Base-by-base conservation (phyloP, 1,140 invertebrate species). In the Drosophila pseudoobscura region DNA sequence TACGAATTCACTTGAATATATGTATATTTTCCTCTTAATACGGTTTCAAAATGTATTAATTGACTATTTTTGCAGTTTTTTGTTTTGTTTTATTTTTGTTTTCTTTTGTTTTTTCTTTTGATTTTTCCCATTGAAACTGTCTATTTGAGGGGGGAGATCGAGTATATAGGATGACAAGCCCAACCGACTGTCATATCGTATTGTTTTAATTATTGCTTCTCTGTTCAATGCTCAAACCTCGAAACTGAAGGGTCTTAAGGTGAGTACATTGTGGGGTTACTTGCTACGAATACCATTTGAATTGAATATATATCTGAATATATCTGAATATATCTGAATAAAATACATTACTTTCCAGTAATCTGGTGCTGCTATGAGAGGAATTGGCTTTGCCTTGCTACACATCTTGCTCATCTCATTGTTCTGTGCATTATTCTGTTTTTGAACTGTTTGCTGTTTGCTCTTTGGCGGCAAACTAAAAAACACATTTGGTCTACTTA, bases 1-100 rank as follows among this genome's bases (percentile, higher is more conserved):
- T 39, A 39, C 35, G 5, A 39, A 39, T 39, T 39, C 11, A 31
- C n/a, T 53, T 75, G 6, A 58, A 55, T 29, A 11, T 20, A 57
- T 29, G 8, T 20, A 57, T 63, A 53, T 65, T 22, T 6, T 20
- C 31, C 31, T 46, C 39, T 35, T 26, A 13, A 26, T 50, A 8
- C 26, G 9, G 11, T 39, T 13, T 29, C 11, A 13, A 46, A 57
- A 43, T 44, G 3, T 6, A 60, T 44, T 61, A 31, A 57, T 47
- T 31, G 13, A 22, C 44, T 57, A 17, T 31, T 57, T 13, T 39
- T 39, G 7, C 7, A 8, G 29, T 26, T 26, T 26, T 24, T 5
- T 3, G 3, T 24, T 24, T 26, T 0, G 24, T 26, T 26, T 26
- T 26, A 5, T 5, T 24, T 24, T 31, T 31, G 8, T 8, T 13